Evolutionary conservation across 2,113 vertebrate species (phyloP), one percentile per base, ranked within the genome.

Genomic region (Arenaria interpres): DNA sequence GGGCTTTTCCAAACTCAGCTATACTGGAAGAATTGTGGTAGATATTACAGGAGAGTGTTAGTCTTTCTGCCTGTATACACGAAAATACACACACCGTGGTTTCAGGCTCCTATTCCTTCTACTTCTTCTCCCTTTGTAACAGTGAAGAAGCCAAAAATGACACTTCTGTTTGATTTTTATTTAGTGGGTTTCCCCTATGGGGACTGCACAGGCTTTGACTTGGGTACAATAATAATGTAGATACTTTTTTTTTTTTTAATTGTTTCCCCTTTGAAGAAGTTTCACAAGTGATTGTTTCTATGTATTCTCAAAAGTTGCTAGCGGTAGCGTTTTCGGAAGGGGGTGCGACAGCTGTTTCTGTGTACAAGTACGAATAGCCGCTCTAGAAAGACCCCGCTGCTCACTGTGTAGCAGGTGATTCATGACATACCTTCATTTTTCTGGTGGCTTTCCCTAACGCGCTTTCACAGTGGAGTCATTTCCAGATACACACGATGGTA

Each of bases 401-500:
- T 51, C 1, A 1, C 46, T 10, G 1, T 14, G 2, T 2, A 13
- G 54, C 25, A 15, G 24, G 28, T 25, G 50, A 54, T 24, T 46
- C 4, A 1, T 8, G 23, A 21, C 8, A 10, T 2, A 33, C 3
- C 24, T 24, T 17, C 8, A 15, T 1, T 0, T 17, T 15, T 67
- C 51, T 9, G 37, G 28, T 13, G 20, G n/a, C 32, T 75, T 63
- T 73, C 30, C 43, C 30, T 14, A 3, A 22, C 0, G 21, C 4
- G 14, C 16, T 56, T 64, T 66, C 16, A 39, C 20, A 24, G 53
- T 1, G 56, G 20, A 62, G 24, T 8, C 14, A 24, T 28, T 53
- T 74, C 45, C 17, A 46, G 23, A 27, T 0, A 7, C 13, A 10
- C 28, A 4, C 0, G 4, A 2, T 12, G 35, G 3, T 15, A 2